Evolutionary conservation across 2,888 invertebrate genomes (phyloP).

Genomic region (Apantesis nais): DNA sequence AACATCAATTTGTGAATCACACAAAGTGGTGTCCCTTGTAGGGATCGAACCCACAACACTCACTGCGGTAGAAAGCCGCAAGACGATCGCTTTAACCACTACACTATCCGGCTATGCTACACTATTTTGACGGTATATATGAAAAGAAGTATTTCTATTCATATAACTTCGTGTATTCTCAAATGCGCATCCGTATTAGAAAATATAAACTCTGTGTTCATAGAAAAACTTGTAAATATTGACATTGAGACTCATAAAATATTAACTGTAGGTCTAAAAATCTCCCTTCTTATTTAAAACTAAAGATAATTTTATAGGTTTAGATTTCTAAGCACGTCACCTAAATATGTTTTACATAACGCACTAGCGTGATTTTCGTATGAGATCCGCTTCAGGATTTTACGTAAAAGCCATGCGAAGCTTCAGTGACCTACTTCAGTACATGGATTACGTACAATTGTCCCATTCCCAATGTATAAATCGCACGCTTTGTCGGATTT

Average conservation of each 20-base stretch:
- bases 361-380: constrained; percentile 16
- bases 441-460: constrained; percentile 57
- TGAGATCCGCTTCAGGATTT: constrained; percentile 29
- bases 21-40: too few relatives aligned
- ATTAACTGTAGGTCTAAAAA: neutral
- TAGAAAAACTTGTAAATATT: neutral
- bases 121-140: too few relatives aligned
- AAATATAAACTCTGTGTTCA: neutral
- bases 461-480: constrained; percentile 55
- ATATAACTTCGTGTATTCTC: neutral
- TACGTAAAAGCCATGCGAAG: constrained; percentile 41
- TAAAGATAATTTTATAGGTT: neutral
- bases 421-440: constrained; percentile 56
- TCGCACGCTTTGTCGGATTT: constrained; percentile 58
- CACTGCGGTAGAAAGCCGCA: too few relatives aligned
- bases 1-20: too few relatives aligned
- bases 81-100: too few relatives aligned
- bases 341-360: constrained; percentile 28
- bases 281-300: neutral
- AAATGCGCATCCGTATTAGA: neutral
- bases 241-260: neutral
- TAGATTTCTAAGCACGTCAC: constrained; percentile 2
- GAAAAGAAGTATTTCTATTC: neutral
- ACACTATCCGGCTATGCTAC: too few relatives aligned
- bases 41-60: too few relatives aligned